Evolutionary conservation across 92 coral and sea anemone genomes (phyloP).

Genomic region (Phenganax subtilis): DNA sequence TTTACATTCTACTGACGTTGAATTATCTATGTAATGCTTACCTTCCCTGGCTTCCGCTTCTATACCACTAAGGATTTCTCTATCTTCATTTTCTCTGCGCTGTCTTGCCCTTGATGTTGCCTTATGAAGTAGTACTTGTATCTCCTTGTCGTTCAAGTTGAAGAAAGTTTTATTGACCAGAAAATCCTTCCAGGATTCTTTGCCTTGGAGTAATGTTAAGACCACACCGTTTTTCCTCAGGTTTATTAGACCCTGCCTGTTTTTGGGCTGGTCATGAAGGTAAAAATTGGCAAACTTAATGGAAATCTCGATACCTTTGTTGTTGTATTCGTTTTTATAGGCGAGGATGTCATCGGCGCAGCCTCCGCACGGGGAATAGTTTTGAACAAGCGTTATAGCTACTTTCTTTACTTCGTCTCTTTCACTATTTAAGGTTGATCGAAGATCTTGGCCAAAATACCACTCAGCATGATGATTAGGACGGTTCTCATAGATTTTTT

Average conservation of each 20-base stretch:
- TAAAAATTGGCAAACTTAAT: conserved; percentile 43
- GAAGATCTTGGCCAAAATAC: not conserved
- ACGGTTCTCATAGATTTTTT: not conserved
- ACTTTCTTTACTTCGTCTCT: not conserved
- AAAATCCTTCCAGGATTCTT: conserved; percentile 30
- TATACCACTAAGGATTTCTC: not conserved
- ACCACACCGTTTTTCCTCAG: not conserved
- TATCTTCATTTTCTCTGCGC: conserved; percentile 4
- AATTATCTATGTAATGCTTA: no score
- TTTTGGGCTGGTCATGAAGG: not conserved
- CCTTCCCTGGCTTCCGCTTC: not conserved
- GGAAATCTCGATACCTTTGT: not conserved
- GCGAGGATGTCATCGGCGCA: conserved; percentile 10
- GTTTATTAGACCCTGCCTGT: not conserved
- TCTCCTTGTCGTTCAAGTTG: not conserved
- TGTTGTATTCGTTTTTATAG: not conserved
- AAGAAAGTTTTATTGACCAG: no score
- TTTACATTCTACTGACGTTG: no score
- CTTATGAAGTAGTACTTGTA: not conserved
- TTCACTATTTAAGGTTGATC: not conserved
- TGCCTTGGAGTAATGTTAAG: conserved; percentile 15
- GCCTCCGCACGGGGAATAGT: conserved; percentile 36
- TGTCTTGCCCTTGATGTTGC: conserved; percentile 7
- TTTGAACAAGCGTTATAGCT: conserved; percentile 4
- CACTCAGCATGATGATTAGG: not conserved